These are phyloP conservation scores for Tuta absoluta DNA, from an alignment of 2,888 invertebrate genomes.

Conservation along the genomic window DNA sequence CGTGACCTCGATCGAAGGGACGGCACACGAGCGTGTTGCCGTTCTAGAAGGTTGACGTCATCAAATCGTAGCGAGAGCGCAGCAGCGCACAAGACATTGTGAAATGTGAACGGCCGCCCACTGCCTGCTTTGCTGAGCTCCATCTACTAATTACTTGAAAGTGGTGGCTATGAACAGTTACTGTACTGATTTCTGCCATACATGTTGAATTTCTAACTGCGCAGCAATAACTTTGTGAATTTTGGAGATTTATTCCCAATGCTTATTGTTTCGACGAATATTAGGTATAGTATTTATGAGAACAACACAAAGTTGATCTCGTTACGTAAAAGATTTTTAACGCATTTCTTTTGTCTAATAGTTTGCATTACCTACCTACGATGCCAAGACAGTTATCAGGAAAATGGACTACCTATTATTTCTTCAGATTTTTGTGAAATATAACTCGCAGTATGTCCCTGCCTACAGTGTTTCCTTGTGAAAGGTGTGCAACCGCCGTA, in stretches of 20 bases:
- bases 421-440: not conserved
- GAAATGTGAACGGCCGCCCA: conserved; percentile 80
- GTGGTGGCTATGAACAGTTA: conserved; percentile 77
- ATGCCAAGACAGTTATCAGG: not conserved
- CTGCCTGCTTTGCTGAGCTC: conserved; percentile 68
- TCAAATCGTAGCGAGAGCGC: conserved; percentile 59
- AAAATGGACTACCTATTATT: not conserved
- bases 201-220: conserved; percentile 71
- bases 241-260: conserved; percentile 70
- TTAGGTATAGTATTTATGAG: conserved; percentile 76
- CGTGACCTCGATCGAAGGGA: conserved; percentile 72
- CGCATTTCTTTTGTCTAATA: conserved; percentile 1
- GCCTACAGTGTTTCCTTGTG: not conserved
- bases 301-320: conserved; percentile 44
- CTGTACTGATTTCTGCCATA: conserved; percentile 73
- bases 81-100: conserved; percentile 71
- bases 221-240: conserved; percentile 69
- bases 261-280: conserved; percentile 73
- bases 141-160: conserved; percentile 72
- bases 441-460: not conserved
- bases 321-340: conserved; percentile 35
- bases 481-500: not conserved
- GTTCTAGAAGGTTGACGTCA: conserved; percentile 80
- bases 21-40: conserved; percentile 61
- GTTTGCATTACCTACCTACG: not conserved